Conservation (phyloP, 2,888 invertebrate genomes). For the Macrosiphum euphorbiae region DNA sequence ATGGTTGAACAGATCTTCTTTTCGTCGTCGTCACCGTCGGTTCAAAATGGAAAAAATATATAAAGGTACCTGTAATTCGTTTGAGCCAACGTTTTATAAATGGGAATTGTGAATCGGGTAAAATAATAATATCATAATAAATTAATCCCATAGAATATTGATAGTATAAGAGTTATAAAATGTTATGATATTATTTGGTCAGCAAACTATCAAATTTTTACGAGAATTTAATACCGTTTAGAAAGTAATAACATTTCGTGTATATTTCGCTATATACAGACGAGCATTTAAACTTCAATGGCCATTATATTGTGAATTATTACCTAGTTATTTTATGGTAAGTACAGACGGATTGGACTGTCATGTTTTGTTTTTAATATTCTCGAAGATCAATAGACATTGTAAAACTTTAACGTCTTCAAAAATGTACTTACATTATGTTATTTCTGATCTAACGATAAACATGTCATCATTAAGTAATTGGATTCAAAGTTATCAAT, state of each 20-base stretch:
- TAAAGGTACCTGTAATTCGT: not conserved
- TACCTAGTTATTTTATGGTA: not conserved
- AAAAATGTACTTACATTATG: not conserved
- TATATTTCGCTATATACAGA: not conserved
- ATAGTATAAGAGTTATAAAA: not conserved
- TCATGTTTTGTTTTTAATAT: not conserved
- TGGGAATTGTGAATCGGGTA: not conserved
- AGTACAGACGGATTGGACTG: not conserved
- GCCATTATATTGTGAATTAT: constrained; percentile 6
- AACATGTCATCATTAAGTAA: not conserved
- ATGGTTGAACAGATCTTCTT: not conserved
- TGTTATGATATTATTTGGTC: not conserved
- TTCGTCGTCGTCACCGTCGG: not conserved
- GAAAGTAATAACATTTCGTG: not conserved
- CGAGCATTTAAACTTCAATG: not conserved
- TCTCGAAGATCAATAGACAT: not conserved
- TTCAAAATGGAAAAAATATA: not conserved
- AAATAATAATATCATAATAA: not conserved
- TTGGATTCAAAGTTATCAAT: not conserved
- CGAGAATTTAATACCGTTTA: constrained; percentile 4
- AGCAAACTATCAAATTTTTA: not conserved
- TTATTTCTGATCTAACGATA: not conserved
- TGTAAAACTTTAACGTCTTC: not conserved
- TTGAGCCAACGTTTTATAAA: not conserved
- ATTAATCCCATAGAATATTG: not conserved